A percentile compares a stretch with the other conserved stretches of the same genome.
phyloP scores from a whole-genome alignment of 2,888 invertebrate genomes.

The Erynnis tages region DNA sequence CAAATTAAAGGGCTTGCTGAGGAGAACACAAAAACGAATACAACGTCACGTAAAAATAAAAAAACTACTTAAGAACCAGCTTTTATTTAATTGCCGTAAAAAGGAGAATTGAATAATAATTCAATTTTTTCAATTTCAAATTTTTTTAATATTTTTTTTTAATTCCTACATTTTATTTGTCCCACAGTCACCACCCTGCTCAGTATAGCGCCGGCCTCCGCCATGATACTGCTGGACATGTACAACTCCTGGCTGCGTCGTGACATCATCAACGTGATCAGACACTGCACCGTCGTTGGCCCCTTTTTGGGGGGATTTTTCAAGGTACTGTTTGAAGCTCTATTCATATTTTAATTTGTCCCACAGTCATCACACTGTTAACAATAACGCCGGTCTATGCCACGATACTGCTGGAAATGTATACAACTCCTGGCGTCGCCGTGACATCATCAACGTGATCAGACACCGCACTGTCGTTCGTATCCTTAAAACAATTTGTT shows the following conservation, averaged over 20 bases:
- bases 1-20: too few species aligned
- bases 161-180: slow-evolving; percentile 3
- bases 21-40: too few species aligned
- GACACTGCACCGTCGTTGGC: slow-evolving; percentile 57
- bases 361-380: slow-evolving; percentile 30
- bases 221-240: slow-evolving; percentile 43
- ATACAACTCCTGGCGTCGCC: slow-evolving; percentile 36
- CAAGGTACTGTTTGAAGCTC: slow-evolving; percentile 52
- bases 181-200: slow-evolving; percentile 36
- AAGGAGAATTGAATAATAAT: too few species aligned
- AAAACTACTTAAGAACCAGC: too few species aligned
- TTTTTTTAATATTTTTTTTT: neutral
- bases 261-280: slow-evolving; percentile 53
- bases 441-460: slow-evolving; percentile 53
- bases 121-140: too few species aligned
- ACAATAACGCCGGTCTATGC: slow-evolving; percentile 34
- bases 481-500: too few species aligned
- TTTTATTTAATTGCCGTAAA: too few species aligned
- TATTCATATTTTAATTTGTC: neutral
- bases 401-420: slow-evolving; percentile 45
- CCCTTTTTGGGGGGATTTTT: slow-evolving; percentile 51
- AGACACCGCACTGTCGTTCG: slow-evolving; percentile 58
- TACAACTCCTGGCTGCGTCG: slow-evolving; percentile 38
- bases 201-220: slow-evolving; percentile 33
- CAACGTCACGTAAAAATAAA: too few species aligned